These are phyloP conservation scores for Acanthacorydalis orientalis DNA, from an alignment of 2,888 invertebrate species.

Conservation along the genomic window DNA sequence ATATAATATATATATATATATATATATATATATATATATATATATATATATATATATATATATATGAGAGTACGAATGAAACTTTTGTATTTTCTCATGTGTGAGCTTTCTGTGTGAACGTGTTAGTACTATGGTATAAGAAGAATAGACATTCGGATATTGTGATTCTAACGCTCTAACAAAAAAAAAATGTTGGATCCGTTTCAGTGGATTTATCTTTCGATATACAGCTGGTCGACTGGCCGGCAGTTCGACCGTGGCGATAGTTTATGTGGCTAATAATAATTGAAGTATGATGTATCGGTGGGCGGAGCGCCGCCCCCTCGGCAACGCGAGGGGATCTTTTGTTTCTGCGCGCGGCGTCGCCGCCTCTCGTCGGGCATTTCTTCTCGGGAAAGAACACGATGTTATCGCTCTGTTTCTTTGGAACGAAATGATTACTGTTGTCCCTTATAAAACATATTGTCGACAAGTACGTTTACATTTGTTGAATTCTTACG, in stretches of 20 bases:
- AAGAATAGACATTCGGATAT: too few species aligned
- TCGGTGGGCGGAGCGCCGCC: slow-evolving; percentile 1
- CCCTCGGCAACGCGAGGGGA: background rate
- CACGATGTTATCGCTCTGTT: background rate
- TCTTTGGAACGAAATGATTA: background rate
- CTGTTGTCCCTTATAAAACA: background rate
- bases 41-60: too few species aligned
- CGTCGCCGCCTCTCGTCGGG: background rate
- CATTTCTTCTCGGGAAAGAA: background rate
- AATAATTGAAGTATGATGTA: slow-evolving; percentile 3
- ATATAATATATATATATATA: too few species aligned
- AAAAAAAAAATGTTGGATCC: too few species aligned
- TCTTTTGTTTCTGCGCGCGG: background rate
- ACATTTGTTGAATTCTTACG: too few species aligned
- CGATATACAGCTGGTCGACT: too few species aligned
- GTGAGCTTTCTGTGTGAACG: background rate
- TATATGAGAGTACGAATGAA: too few species aligned
- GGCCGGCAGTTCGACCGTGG: background rate
- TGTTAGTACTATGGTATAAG: background rate
- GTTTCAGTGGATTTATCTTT: too few species aligned
- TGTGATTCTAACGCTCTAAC: too few species aligned
- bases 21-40: too few species aligned
- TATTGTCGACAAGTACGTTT: too few species aligned
- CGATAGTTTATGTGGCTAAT: background rate
- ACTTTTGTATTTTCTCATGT: too few species aligned